Conservation (phyloP, 30 jellyfish, hydroid and myxozoan species). For the Haliclystus octoradiatus region DNA sequence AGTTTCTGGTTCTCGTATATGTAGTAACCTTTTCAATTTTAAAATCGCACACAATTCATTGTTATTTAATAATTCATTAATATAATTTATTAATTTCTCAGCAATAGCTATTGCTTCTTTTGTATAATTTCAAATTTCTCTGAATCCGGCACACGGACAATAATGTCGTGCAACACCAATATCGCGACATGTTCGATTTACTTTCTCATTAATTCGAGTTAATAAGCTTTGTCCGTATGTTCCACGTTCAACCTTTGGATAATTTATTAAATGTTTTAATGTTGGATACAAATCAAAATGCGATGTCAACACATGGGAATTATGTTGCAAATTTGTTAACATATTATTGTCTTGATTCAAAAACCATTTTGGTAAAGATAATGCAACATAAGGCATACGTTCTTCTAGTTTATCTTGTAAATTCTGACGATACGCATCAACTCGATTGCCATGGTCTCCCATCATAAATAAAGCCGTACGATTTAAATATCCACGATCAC, state of each 20-base stretch:
- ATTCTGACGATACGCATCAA: constrained; percentile 14
- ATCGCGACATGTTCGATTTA: constrained; percentile 17
- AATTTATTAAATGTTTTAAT: constrained; percentile 24
- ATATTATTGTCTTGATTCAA: constrained; percentile 3
- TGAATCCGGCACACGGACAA: constrained; percentile 43
- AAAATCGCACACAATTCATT: no score
- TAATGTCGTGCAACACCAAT: constrained; percentile 23
- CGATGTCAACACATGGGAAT: constrained; percentile 28
- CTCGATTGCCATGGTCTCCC: constrained; percentile 70
- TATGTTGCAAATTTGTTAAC: constrained; percentile 19
- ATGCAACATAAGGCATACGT: constrained; percentile 46
- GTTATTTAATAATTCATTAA: constrained; percentile 10
- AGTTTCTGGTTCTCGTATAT: no score
- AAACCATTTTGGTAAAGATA: constrained; percentile 40
- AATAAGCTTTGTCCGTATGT: constrained; percentile 33
- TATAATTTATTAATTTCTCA: constrained; percentile 4
- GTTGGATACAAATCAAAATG: constrained; percentile 44
- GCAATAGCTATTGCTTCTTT: constrained; percentile 8
- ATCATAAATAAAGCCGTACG: constrained; percentile 35
- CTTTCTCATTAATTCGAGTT: constrained; percentile 5
- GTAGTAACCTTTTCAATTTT: no score
- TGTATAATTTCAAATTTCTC: constrained; percentile 3
- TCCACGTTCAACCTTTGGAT: constrained; percentile 6
- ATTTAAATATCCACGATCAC: constrained; percentile 5
- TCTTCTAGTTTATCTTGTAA: constrained; percentile 54